These are phyloP conservation scores for Limnephilus rhombicus DNA, from an alignment of 2,888 invertebrate genomes.

Conservation along the genomic window DNA sequence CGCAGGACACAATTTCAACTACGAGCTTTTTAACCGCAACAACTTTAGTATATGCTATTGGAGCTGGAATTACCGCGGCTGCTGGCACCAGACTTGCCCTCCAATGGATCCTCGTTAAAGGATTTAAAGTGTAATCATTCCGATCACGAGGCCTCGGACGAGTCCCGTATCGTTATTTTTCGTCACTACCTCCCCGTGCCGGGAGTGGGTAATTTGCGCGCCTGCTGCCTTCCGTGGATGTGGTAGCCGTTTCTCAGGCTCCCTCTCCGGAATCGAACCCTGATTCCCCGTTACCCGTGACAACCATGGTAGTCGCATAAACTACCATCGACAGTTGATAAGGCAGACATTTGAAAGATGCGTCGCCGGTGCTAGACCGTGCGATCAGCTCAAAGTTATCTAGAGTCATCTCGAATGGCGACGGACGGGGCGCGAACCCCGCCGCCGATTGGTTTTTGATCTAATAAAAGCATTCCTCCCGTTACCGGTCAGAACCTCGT, in stretches of 20 bases:
- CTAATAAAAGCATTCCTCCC: constrained; percentile 78
- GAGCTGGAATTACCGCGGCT: constrained; percentile 86
- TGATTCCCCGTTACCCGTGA: constrained; percentile 86
- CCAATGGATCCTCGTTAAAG: constrained; percentile 81
- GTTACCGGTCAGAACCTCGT: constrained; percentile 74
- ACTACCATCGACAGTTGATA: constrained; percentile 84
- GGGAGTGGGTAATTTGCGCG: constrained; percentile 82
- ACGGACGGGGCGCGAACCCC: constrained; percentile 70
- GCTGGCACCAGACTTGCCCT: constrained; percentile 85
- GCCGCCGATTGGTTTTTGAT: constrained; percentile 76
- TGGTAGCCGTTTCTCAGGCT: constrained; percentile 85
- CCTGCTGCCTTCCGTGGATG: constrained; percentile 86
- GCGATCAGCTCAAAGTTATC: constrained; percentile 73
- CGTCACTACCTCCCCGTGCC: constrained; percentile 81
- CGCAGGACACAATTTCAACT: constrained; percentile 76
- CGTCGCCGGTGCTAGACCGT: constrained; percentile 77
- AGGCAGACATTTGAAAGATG: constrained; percentile 83
- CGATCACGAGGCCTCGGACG: constrained; percentile 78
- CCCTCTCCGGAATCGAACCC: constrained; percentile 86
- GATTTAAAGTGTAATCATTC: constrained; percentile 78
- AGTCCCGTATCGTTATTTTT: constrained; percentile 82
- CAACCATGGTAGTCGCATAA: constrained; percentile 82
- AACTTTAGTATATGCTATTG: constrained; percentile 84
- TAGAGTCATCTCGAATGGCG: constrained; percentile 75
- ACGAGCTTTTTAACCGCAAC: constrained; percentile 83